Evolutionary conservation across 1,140 invertebrate species (phyloP), one percentile per base, ranked within the genome.

Genomic region (Pteromalus puparum): DNA sequence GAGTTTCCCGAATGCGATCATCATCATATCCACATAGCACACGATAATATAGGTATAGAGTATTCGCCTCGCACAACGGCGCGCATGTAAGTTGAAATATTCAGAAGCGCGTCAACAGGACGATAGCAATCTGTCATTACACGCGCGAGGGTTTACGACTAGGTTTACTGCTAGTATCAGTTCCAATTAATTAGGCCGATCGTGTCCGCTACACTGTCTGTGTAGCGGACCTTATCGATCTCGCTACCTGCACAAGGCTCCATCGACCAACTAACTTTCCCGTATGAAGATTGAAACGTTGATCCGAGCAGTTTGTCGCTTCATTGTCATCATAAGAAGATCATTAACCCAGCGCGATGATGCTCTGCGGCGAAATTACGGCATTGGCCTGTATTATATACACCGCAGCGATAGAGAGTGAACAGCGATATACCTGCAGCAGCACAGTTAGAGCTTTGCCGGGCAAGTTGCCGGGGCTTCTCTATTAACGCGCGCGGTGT

Each of bases 241-340:
- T 30, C 53, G 18, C 15, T 21, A 21, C 2, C 53, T 21, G 12
- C 48, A 15, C 13, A 18, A 13, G 13, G 48, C 18, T 18, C 48
- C 13, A 1, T 53, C 38, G 1, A 7, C 38, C 10, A 6, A 13
- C 18, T 61, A 61, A 61, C 53, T 61, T 61, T 61, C 6, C 4
- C 21, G 53, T n/a, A 61, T n/a, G 53, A 61, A 61, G 53, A 61
- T 61, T 61, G 53, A 61, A 61, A 61, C 53, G 18, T 18, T 61
- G 18, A 61, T 61, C 53, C 53, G 53, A 48, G 53, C 53, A 61
- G 15, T 61, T 61, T 61, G 53, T n/a, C 53, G 53, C 18, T 61
- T 61, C 53, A 61, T 61, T 61, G 53, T 61, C 53, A 61, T 61
- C 53, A 61, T 61, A 61, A 61, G 53, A 61, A 61, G 53, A 21